Evolutionary conservation across 2,888 invertebrate species (phyloP).

Genomic region (Pyrrhia umbra): DNA sequence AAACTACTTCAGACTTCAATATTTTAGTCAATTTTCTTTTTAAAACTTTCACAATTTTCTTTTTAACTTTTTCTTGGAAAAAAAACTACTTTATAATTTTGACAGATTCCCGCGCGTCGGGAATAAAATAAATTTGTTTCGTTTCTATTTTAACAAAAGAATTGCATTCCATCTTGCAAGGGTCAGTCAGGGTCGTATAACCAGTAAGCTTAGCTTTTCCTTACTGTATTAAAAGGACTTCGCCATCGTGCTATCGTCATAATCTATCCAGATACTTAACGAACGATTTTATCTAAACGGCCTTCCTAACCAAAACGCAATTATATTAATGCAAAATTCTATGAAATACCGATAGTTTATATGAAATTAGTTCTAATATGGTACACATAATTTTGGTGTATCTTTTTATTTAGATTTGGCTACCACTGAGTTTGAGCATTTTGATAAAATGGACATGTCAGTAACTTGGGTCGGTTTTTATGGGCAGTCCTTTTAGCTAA

Average conservation of each 20-base stretch:
- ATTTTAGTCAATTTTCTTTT: not conserved
- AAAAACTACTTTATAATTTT: not conserved
- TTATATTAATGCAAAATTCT: constrained; percentile 14
- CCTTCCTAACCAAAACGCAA: constrained; percentile 29
- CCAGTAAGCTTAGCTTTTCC: not conserved
- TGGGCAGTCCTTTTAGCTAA: constrained; percentile 5
- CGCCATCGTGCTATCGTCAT: no score
- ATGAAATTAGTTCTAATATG: constrained; percentile 2
- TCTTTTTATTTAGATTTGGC: constrained; percentile 6
- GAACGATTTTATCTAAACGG: constrained; percentile 11
- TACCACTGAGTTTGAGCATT: not conserved
- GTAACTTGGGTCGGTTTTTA: constrained; percentile 9
- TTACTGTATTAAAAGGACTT: not conserved
- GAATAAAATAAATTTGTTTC: constrained; percentile 9
- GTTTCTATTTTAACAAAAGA: constrained; percentile 1
- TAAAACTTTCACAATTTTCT: not conserved
- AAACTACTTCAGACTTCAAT: no score
- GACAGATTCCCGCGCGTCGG: not conserved
- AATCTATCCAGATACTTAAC: not conserved
- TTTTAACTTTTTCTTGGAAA: not conserved
- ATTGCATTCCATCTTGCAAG: not conserved
- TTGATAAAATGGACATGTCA: constrained; percentile 11
- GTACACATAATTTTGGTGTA: not conserved
- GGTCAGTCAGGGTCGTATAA: not conserved
- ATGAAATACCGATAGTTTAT: constrained; percentile 10